phyloP scores from a whole-genome alignment of 1,140 invertebrate genomes.

The Drosophila punjabiensis region DNA sequence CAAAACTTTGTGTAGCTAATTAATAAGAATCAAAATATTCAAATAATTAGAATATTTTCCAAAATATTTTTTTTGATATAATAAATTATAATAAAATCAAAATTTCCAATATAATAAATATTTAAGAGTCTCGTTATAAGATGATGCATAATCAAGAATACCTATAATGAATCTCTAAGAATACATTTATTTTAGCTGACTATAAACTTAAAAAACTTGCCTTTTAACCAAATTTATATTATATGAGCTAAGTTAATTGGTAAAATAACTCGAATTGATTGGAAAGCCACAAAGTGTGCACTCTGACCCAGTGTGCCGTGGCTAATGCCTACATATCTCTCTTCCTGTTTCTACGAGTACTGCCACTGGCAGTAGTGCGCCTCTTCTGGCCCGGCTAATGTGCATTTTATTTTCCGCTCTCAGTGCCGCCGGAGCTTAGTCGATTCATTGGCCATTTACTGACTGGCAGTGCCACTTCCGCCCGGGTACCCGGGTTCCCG shows the following conservation, averaged over 20 bases:
- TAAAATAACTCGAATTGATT: background rate
- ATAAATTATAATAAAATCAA: background rate
- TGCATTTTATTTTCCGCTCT: slow-evolving; percentile 81
- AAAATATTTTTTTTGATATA: background rate
- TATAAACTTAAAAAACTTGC: too few species aligned
- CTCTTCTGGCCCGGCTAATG: slow-evolving; percentile 66
- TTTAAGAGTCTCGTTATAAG: background rate
- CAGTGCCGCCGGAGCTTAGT: slow-evolving; percentile 61
- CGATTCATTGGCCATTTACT: slow-evolving; percentile 75
- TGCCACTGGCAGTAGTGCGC: slow-evolving; percentile 34
- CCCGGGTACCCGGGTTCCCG: slow-evolving; percentile 8
- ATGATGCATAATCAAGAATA: too few species aligned
- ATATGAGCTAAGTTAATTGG: too few species aligned
- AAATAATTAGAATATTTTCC: too few species aligned
- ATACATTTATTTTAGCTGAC: too few species aligned
- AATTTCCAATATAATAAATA: background rate
- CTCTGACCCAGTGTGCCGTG: slow-evolving; percentile 10
- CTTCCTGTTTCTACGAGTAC: slow-evolving; percentile 10
- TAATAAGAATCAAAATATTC: background rate
- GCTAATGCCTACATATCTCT: slow-evolving; percentile 21
- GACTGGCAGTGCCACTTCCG: slow-evolving; percentile 29
- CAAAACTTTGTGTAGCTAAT: background rate
- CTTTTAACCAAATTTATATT: background rate
- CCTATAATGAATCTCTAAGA: too few species aligned
- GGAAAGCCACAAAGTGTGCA: background rate